Evolutionary conservation across 2,888 invertebrate genomes (phyloP).

Genomic region (Tachina lurida): DNA sequence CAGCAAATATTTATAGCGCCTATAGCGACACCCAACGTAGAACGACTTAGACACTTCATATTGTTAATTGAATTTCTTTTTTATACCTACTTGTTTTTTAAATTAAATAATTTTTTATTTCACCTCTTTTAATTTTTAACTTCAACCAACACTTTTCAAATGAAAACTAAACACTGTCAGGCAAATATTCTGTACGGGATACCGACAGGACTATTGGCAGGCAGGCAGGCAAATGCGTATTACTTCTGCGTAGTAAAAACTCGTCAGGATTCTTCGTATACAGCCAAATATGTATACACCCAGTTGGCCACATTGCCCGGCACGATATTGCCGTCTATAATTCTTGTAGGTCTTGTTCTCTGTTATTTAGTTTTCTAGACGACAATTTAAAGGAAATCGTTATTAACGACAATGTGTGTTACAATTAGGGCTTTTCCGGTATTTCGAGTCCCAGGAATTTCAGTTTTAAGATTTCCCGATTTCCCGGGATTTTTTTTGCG

Average conservation of each 20-base stretch:
- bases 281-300: neutral
- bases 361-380: no score
- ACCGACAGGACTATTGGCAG: neutral
- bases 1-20: constrained; percentile 33
- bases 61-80: neutral
- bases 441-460: no score
- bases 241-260: constrained; percentile 53
- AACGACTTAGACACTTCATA: constrained; percentile 47
- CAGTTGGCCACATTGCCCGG: no score
- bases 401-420: no score
- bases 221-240: constrained; percentile 24
- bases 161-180: constrained; percentile 1
- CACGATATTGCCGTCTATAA: no score
- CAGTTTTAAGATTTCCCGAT: no score
- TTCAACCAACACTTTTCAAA: neutral
- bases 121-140: neutral
- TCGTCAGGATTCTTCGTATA: constrained; percentile 19
- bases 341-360: no score
- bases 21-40: constrained; percentile 43
- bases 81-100: neutral
- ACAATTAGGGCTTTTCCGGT: no score
- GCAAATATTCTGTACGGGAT: neutral
- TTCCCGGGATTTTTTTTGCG: no score
- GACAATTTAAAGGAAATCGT: no score
- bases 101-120: neutral